A percentile compares a stretch with the other conserved stretches of the same genome.
Evolutionary conservation across 2,113 vertebrate species (phyloP).

Genomic region (Anhinga anhinga): DNA sequence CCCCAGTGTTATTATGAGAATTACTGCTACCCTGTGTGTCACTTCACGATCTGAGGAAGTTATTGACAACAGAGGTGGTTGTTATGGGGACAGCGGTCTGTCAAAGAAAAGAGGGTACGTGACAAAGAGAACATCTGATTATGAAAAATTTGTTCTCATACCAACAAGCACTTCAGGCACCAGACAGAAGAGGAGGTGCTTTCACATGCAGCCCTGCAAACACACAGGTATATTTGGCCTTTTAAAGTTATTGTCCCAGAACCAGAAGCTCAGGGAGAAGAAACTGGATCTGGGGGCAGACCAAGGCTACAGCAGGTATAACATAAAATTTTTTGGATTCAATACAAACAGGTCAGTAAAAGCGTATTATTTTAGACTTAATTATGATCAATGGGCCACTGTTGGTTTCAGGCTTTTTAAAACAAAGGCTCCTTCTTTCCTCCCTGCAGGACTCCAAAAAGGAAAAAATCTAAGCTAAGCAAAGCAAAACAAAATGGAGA

Average conservation of each 20-base stretch:
- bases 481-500: slow-evolving; percentile 40
- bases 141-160: background rate
- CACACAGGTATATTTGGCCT: background rate
- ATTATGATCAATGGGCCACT: slow-evolving; percentile 55
- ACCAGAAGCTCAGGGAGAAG: background rate
- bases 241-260: background rate
- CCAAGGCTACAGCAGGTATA: background rate
- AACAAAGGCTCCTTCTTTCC: slow-evolving; percentile 65
- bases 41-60: background rate
- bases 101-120: background rate
- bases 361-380: slow-evolving; percentile 61
- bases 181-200: background rate
- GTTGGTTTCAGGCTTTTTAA: slow-evolving; percentile 41
- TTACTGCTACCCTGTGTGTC: background rate
- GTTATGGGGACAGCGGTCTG: background rate
- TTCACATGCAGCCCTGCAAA: background rate
- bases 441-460: slow-evolving; percentile 48
- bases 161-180: background rate
- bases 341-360: slow-evolving; percentile 42
- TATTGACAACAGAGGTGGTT: background rate
- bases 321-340: background rate
- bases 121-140: background rate
- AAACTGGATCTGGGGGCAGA: slow-evolving; percentile 11
- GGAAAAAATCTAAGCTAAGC: slow-evolving; percentile 38
- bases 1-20: background rate